Base-by-base conservation (phyloP, 1,140 invertebrate species). In the Drosophila punjabiensis region DNA sequence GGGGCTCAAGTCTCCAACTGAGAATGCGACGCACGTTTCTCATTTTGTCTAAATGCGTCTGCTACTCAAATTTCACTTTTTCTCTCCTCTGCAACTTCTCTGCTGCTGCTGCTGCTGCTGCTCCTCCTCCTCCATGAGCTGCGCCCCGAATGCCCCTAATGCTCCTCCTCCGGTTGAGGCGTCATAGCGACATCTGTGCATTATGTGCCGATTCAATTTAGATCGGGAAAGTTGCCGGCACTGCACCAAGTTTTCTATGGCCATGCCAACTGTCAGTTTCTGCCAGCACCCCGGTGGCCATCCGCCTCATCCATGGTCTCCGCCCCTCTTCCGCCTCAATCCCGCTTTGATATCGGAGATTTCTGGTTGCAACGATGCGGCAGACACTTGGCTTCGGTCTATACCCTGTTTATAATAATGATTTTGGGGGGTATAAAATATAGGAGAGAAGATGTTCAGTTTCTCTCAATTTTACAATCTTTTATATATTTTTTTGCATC, bases 11-110 rank as follows among this genome's bases (percentile, higher is more conserved):
- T 45, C 71, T 74, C 58, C 59, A 78, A 67, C 58, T 56, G 75
- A 69, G 76, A 88, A 88, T 88, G 82, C 85, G 65, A 60, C 58
- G 85, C 85, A 88, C 85, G 85, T 88, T 81, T 88, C 81, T 88
- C 85, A 88, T 88, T 88, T 88, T 76, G 86, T 60, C 78, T 65
- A 88, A 88, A 88, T 81, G 76, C 68, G 75, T 82, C 69, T 77
- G 65, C 79, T 65, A 64, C 67, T 79, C 64, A 62, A 76, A 78
- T 82, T 75, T 75, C 71, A 75, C 71, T 75, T 75, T 75, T 68
- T 43, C 55, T 37, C 58, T 63, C 18, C 35, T 62, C 52, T 35
- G 52, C 33, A 63, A 41, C 62, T 39, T 24, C 24, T 24, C 24
- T 24, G 24, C 24, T 35, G 55, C 33, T n/a, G n/a, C n/a, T n/a